Evolutionary conservation across 2,888 invertebrate genomes (phyloP).

Genomic region (Drosophila infuscata): DNA sequence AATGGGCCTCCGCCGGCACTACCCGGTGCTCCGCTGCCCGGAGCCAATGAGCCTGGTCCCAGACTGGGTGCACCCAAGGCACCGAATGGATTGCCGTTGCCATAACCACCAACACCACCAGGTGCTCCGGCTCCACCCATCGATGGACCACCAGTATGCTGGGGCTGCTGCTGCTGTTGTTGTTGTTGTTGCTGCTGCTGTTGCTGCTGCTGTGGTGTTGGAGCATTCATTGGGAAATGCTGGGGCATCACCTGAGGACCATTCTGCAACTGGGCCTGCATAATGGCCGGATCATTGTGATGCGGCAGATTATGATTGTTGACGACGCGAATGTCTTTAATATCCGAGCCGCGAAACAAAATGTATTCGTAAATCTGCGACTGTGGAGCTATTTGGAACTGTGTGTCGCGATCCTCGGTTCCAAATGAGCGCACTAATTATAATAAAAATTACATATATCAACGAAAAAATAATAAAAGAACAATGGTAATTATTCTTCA

Average conservation of each 20-base stretch:
- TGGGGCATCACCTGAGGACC: constrained; percentile 85
- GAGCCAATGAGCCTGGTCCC: constrained; percentile 82
- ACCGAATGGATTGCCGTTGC: constrained; percentile 84
- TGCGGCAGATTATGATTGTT: constrained; percentile 94
- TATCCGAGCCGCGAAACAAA: constrained; percentile 98
- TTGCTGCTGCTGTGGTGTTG: constrained; percentile 78
- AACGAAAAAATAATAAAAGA: not conserved
- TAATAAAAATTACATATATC: constrained; percentile 65
- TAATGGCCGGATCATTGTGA: constrained; percentile 99
- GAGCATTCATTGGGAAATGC: constrained; percentile 88
- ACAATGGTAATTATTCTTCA: constrained; percentile 19
- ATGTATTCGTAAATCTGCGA: constrained; percentile 99
- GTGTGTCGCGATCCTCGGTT: constrained; percentile 98
- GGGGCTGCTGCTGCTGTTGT: constrained; percentile 40
- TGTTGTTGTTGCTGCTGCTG: constrained; percentile 55
- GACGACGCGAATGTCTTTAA: constrained; percentile 99
- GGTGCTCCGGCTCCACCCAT: constrained; percentile 84
- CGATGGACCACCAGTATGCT: constrained; percentile 49
- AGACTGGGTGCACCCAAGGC: constrained; percentile 84
- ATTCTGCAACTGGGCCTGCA: constrained; percentile 93
- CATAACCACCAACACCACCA: constrained; percentile 77
- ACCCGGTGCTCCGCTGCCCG: constrained; percentile 82
- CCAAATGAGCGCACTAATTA: constrained; percentile 98
- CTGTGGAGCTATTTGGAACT: constrained; percentile 97
- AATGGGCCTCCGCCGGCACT: constrained; percentile 76